Percentiles rank a stretch among this genome's conserved stretches.
phyloP scores from a whole-genome alignment of 2,113 vertebrate genomes.

The Orycteropus afer region DNA sequence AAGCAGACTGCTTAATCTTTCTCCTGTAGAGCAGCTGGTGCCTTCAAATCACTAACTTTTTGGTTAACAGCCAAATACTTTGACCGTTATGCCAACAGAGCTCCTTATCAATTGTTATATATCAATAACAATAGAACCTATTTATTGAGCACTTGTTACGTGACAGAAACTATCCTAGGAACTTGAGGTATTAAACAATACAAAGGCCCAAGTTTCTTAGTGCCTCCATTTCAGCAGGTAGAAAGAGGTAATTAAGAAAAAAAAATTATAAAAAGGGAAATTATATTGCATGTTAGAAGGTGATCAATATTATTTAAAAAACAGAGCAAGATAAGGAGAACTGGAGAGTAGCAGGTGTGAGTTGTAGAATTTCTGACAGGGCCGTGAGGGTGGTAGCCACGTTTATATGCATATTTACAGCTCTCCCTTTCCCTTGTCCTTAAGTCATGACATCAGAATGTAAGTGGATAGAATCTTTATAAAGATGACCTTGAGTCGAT shows the following conservation, averaged over 20 bases:
- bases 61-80: too few species aligned
- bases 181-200: not conserved
- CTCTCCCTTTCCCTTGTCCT: not conserved
- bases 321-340: not conserved
- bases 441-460: not conserved
- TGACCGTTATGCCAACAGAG: too few species aligned
- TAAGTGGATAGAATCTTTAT: not conserved
- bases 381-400: not conserved
- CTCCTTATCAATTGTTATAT: too few species aligned
- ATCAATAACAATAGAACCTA: not conserved
- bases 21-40: too few species aligned
- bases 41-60: too few species aligned
- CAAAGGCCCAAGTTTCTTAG: not conserved
- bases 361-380: not conserved
- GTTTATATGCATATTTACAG: fast-evolving
- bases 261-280: not conserved
- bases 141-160: not conserved
- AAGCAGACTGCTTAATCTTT: too few species aligned
- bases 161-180: not conserved
- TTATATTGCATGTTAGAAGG: not conserved
- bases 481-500: not conserved
- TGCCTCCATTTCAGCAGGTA: not conserved
- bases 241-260: not conserved
- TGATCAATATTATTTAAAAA: not conserved
- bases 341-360: not conserved